phyloP scores from a whole-genome alignment of 2,888 invertebrate genomes.

The Dicycla oo region DNA sequence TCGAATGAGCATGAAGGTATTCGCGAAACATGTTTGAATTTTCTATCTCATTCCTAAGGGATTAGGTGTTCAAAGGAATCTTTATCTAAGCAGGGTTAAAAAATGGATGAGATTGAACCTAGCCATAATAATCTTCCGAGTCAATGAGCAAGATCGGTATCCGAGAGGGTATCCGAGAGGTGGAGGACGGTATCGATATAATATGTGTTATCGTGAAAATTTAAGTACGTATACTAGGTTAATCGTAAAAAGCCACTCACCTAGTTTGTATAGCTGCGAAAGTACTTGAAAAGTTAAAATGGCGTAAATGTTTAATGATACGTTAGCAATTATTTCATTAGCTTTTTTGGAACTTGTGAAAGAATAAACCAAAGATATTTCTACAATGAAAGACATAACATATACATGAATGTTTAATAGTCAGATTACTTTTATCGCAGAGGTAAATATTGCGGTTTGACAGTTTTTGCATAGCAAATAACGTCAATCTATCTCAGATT shows the following conservation, averaged over 20 bases:
- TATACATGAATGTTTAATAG: no score
- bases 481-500: no score
- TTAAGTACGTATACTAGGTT: neutral
- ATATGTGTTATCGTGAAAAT: slow-evolving; percentile 19
- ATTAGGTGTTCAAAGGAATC: slow-evolving; percentile 66
- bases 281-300: neutral
- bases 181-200: slow-evolving; percentile 25
- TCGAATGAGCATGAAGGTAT: slow-evolving; percentile 21
- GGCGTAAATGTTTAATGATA: neutral
- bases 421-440: no score
- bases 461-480: no score
- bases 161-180: slow-evolving; percentile 10
- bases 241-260: neutral
- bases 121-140: slow-evolving; percentile 67
- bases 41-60: slow-evolving; percentile 63
- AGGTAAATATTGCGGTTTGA: no score
- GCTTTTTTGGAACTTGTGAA: neutral
- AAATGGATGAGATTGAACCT: slow-evolving; percentile 63
- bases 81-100: slow-evolving; percentile 70
- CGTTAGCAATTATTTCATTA: neutral
- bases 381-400: no score
- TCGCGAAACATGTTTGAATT: slow-evolving; percentile 41
- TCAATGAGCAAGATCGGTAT: slow-evolving; percentile 58
- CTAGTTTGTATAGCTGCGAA: neutral
- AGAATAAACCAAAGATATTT: neutral